phyloP scores from a whole-genome alignment of 2,888 invertebrate species.

The Ceratothoa steindachneri region DNA sequence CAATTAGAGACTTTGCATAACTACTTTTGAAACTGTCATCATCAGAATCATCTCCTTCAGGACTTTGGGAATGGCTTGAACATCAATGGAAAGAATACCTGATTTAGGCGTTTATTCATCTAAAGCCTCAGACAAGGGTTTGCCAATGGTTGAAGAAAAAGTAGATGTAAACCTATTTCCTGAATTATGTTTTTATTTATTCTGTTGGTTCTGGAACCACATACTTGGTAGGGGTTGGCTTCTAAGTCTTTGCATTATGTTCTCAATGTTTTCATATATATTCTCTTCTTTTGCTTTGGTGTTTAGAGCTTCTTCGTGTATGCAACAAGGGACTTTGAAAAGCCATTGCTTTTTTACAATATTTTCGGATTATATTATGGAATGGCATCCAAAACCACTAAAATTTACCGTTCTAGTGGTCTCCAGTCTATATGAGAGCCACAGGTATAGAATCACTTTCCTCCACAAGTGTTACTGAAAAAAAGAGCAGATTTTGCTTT shows the following conservation, averaged over 20 bases:
- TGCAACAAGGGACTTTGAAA: neutral
- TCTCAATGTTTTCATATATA: constrained; percentile 9
- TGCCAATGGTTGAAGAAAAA: neutral
- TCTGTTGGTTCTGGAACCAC: no score
- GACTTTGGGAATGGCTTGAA: neutral
- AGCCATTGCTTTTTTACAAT: neutral
- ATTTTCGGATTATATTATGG: no score
- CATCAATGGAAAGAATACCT: neutral
- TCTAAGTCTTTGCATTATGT: no score
- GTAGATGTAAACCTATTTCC: constrained; percentile 3
- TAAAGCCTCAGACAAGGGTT: neutral
- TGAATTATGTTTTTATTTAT: neutral
- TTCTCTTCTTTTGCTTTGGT: constrained; percentile 1
- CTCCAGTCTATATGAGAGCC: no score
- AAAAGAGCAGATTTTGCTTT: no score
- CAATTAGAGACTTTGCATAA: constrained; percentile 36
- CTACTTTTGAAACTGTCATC: constrained; percentile 30
- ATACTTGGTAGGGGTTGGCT: no score
- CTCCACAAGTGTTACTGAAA: no score
- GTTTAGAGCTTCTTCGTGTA: neutral
- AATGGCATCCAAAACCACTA: no score
- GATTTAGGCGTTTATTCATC: neutral
- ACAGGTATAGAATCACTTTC: no score
- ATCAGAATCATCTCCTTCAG: neutral
- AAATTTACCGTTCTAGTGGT: no score